A percentile compares a stretch with the other conserved stretches of the same genome.
These are phyloP conservation scores for Incurvaria masculella DNA, from an alignment of 2,888 invertebrate genomes.

Conservation along the genomic window DNA sequence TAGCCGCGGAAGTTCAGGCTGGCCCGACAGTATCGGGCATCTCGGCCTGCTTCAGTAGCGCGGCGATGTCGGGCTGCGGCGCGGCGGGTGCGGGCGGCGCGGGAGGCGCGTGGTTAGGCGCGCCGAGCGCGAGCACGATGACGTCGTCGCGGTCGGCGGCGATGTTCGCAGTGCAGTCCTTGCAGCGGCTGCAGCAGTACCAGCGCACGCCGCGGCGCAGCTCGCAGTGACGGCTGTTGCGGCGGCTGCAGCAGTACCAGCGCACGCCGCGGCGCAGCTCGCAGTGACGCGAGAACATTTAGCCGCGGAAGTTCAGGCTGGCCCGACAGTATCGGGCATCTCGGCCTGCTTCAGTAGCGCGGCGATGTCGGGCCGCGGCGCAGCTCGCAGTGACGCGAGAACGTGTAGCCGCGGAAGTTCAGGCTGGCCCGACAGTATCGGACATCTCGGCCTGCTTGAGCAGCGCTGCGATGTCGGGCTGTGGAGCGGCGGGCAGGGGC, in stretches of 20 bases:
- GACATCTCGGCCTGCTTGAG: not conserved
- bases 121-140: constrained; percentile 22
- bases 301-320: not conserved
- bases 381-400: not conserved
- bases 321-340: not conserved
- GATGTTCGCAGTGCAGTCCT: constrained; percentile 33
- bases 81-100: not conserved
- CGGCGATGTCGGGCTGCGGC: not conserved
- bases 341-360: not conserved
- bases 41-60: not conserved
- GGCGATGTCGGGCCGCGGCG: not conserved
- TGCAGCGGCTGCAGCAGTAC: constrained; percentile 35
- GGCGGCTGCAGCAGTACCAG: constrained; percentile 36
- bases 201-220: constrained; percentile 23
- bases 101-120: constrained; percentile 25
- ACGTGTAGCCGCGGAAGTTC: constrained; percentile 1
- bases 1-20: not conserved
- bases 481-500: not conserved
- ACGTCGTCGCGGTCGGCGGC: constrained; percentile 25
- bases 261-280: constrained; percentile 17
- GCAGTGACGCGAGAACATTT: not conserved
- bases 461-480: not conserved
- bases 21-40: too few species aligned
- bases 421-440: too few species aligned
- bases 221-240: not conserved